These are phyloP conservation scores for Nothoprocta pentlandii DNA, from an alignment of 2,113 vertebrate species.

Conservation along the genomic window DNA sequence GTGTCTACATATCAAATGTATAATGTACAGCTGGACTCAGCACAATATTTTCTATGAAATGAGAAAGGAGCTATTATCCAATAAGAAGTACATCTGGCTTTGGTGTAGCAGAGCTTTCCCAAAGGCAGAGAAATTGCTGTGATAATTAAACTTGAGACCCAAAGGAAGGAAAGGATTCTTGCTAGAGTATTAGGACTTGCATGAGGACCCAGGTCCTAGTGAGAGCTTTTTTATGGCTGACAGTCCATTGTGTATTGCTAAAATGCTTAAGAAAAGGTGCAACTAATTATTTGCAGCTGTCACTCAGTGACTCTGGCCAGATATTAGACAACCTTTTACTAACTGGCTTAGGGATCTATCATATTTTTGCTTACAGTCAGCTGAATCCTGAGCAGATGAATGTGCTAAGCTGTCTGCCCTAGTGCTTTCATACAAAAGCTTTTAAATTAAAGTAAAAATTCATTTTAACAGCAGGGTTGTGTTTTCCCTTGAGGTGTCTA, in stretches of 20 bases:
- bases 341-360: not conserved
- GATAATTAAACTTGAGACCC: constrained; percentile 36
- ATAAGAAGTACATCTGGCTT: constrained; percentile 42
- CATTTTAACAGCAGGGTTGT: constrained; percentile 43
- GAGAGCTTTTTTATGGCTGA: not conserved
- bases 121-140: constrained; percentile 24
- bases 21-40: constrained; percentile 4
- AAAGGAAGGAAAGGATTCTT: not conserved
- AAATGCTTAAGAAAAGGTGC: constrained; percentile 23
- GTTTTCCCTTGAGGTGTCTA: constrained; percentile 67
- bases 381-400: constrained; percentile 16
- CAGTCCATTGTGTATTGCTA: not conserved
- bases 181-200: not conserved
- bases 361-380: constrained; percentile 46
- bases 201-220: fast-evolving
- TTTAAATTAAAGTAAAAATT: constrained; percentile 67
- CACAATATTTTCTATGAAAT: constrained; percentile 5
- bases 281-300: constrained; percentile 38
- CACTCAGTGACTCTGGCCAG: not conserved
- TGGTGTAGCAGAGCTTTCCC: constrained; percentile 13
- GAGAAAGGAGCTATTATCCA: not conserved
- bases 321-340: not conserved
- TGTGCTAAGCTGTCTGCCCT: not conserved
- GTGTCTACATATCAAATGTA: not conserved
- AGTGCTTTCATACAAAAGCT: not conserved